Conservation (phyloP, 2,888 invertebrate species). For the Plagodis pulveraria region DNA sequence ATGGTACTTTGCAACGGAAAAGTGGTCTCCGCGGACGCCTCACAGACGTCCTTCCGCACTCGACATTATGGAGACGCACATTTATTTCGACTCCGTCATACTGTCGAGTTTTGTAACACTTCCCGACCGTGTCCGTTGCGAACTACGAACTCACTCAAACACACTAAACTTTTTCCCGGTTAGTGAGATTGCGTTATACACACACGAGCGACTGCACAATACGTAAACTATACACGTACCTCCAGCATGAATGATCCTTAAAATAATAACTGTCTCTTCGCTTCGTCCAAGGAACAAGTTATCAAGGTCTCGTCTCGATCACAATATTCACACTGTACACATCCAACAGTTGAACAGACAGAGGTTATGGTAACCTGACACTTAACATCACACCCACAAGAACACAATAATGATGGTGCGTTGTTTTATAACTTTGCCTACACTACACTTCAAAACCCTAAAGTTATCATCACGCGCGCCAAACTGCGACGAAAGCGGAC, state of each 20-base stretch:
- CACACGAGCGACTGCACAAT: constrained; percentile 69
- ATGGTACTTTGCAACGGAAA: constrained; percentile 66
- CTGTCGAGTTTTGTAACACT: constrained; percentile 63
- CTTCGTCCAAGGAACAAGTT: constrained; percentile 82
- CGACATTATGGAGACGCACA: constrained; percentile 67
- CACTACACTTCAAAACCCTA: no score
- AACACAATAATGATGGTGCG: constrained; percentile 22
- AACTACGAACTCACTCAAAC: constrained; percentile 67
- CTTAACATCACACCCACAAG: constrained; percentile 38
- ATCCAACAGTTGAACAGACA: constrained; percentile 77
- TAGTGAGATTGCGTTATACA: constrained; percentile 46
- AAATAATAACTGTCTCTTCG: constrained; percentile 78
- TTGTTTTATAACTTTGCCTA: constrained; percentile 16
- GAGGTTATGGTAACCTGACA: constrained; percentile 63
- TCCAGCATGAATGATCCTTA: constrained; percentile 83
- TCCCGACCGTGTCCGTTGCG: constrained; percentile 53
- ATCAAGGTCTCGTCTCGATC: constrained; percentile 82
- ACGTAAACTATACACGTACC: constrained; percentile 82
- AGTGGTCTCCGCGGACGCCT: constrained; percentile 65
- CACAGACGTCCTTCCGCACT: constrained; percentile 71
- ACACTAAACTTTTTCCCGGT: constrained; percentile 58
- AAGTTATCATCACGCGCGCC: no score
- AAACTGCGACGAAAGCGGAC: not conserved
- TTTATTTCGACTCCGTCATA: constrained; percentile 72
- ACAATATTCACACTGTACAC: constrained; percentile 59